Evolutionary conservation across 2,113 vertebrate genomes (phyloP).

Genomic region (Festucalex cinctus): DNA sequence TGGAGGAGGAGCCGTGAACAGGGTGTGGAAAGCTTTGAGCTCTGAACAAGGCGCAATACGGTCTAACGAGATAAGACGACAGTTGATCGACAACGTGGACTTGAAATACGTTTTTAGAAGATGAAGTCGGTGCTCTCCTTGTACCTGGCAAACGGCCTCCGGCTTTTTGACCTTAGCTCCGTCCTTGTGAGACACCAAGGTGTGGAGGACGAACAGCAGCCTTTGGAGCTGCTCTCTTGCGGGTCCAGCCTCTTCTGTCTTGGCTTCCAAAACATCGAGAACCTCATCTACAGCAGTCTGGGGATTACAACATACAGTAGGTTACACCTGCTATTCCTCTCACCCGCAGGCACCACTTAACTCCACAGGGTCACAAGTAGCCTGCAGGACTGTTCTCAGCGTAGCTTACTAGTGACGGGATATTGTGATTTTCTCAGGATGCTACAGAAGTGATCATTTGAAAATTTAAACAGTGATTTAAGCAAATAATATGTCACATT

Average conservation of each 20-base stretch:
- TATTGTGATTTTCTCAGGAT: no score
- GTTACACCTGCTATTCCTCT: not conserved
- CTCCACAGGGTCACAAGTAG: no score
- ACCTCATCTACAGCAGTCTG: conserved; percentile 58
- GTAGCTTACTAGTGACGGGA: no score
- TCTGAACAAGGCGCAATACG: conserved; percentile 71
- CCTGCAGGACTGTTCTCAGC: no score
- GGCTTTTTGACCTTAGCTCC: conserved; percentile 84
- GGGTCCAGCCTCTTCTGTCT: conserved; percentile 34
- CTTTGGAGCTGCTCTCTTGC: conserved; percentile 82
- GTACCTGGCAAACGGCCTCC: conserved; percentile 79
- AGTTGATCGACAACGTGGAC: not conserved
- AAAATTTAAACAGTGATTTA: no score
- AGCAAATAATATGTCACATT: no score
- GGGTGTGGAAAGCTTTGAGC: conserved; percentile 64
- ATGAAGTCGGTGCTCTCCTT: not conserved
- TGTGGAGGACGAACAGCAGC: conserved; percentile 79
- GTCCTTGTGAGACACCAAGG: conserved; percentile 75
- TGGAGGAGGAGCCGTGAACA: conserved; percentile 79
- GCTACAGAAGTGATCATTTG: no score
- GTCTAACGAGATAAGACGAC: conserved; percentile 60
- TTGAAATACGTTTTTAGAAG: not conserved
- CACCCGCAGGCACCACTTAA: no score
- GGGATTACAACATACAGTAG: not conserved
- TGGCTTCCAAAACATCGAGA: conserved; percentile 29